Conservation (phyloP, 2,113 vertebrate genomes). For the Hiodon alosoides region DNA sequence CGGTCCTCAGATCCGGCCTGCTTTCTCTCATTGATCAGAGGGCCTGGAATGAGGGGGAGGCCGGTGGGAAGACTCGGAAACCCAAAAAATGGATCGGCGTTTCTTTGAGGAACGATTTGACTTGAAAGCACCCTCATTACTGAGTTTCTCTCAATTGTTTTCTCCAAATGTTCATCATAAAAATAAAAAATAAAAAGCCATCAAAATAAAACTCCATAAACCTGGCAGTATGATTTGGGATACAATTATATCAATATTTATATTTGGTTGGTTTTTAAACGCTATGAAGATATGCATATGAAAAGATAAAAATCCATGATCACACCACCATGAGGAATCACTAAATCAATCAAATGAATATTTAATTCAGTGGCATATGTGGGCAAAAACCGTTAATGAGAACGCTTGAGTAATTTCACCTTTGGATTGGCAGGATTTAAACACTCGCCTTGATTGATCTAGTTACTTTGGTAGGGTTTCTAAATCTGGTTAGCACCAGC, state of each 20-base stretch:
- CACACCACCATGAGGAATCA: background rate
- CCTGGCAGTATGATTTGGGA: background rate
- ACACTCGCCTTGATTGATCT: too few relatives aligned
- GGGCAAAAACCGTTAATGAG: background rate
- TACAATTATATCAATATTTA: background rate
- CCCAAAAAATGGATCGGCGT: slow-evolving; percentile 80
- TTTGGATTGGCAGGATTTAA: too few relatives aligned
- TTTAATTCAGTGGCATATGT: background rate
- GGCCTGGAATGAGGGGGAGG: slow-evolving; percentile 83
- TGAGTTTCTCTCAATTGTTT: slow-evolving; percentile 8
- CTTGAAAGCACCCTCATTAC: background rate
- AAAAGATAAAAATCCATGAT: background rate
- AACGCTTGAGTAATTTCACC: too few relatives aligned
- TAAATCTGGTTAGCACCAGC: background rate
- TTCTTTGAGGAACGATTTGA: slow-evolving; percentile 78
- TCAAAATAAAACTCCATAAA: slow-evolving; percentile 1
- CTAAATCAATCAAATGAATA: too few relatives aligned
- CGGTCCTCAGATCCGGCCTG: slow-evolving; percentile 63
- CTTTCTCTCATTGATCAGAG: slow-evolving; percentile 94
- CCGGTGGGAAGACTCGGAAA: slow-evolving; percentile 77
- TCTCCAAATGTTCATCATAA: background rate
- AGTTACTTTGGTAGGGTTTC: background rate
- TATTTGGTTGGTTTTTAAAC: slow-evolving; percentile 13
- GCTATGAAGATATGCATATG: slow-evolving; percentile 1
- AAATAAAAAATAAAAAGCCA: too few relatives aligned